Percentiles rank a stretch among this genome's conserved stretches.
These are phyloP conservation scores for Cetonia aurata DNA, from an alignment of 2,888 invertebrate genomes.

Conservation along the genomic window DNA sequence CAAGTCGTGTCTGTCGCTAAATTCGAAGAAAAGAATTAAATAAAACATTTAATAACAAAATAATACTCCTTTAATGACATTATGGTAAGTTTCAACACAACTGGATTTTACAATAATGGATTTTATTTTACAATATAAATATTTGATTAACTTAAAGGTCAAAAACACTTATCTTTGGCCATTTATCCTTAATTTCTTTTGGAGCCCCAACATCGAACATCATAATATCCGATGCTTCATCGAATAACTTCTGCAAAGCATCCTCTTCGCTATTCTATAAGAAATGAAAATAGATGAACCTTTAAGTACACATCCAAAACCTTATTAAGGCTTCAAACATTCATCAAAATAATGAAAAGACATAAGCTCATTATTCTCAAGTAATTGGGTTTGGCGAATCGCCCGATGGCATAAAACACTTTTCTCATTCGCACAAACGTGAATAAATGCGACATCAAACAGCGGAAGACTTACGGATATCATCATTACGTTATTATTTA, in stretches of 20 bases:
- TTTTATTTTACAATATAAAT: too few species aligned
- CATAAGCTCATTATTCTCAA: conserved; percentile 1
- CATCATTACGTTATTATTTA: conserved; percentile 27
- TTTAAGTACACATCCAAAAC: background rate
- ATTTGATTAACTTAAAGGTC: conserved; percentile 1
- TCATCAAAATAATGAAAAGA: background rate
- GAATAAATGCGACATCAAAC: too few species aligned
- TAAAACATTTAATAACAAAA: too few species aligned
- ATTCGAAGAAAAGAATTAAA: too few species aligned
- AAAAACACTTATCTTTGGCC: conserved; percentile 20
- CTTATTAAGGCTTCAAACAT: background rate
- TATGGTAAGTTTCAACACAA: too few species aligned
- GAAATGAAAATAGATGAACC: background rate
- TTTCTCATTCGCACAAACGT: background rate
- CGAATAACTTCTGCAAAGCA: conserved; percentile 48
- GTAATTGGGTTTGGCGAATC: conserved; percentile 2
- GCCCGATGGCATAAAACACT: conserved; percentile 9
- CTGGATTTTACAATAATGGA: too few species aligned
- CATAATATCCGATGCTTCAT: conserved; percentile 59
- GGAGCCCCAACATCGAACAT: conserved; percentile 60
- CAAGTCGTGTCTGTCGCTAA: background rate
- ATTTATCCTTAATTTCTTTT: conserved; percentile 53
- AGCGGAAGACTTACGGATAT: conserved; percentile 20
- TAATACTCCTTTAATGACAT: too few species aligned
- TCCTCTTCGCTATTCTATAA: conserved; percentile 43